These are phyloP conservation scores for Balaeniceps rex DNA, from an alignment of 2,113 vertebrate genomes.

Conservation along the genomic window DNA sequence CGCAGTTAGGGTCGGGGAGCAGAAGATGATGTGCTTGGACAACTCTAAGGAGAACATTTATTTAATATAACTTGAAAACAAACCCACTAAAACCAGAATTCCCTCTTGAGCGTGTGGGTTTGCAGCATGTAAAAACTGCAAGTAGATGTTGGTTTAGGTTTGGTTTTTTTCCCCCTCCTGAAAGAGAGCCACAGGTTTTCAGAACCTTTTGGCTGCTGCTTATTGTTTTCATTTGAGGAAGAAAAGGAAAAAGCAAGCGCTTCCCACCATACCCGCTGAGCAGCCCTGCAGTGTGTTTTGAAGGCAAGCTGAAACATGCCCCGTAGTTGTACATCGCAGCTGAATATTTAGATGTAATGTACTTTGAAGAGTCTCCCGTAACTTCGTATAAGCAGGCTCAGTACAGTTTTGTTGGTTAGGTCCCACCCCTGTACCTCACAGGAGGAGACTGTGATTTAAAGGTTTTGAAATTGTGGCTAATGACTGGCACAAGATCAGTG, in stretches of 20 bases:
- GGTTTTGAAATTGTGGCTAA: neutral
- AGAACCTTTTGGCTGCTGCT: neutral
- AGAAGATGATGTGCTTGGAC: neutral
- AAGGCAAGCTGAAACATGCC: neutral
- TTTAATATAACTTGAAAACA: neutral
- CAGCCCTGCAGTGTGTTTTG: neutral
- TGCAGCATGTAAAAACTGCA: neutral
- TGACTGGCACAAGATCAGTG: too few species aligned
- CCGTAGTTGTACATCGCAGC: accelerated
- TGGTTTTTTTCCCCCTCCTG: neutral
- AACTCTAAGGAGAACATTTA: neutral
- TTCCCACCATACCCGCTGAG: neutral
- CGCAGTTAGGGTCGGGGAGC: neutral
- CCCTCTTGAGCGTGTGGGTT: neutral
- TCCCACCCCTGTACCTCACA: neutral
- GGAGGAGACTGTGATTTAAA: neutral
- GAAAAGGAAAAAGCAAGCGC: neutral
- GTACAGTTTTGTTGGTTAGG: neutral
- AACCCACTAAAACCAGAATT: neutral
- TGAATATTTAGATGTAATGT: neutral
- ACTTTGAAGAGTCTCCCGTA: neutral
- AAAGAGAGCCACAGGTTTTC: neutral
- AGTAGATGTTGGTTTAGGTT: too few species aligned
- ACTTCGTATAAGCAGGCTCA: neutral
- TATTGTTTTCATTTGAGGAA: neutral